phyloP scores from a whole-genome alignment of 2,888 invertebrate species.

The Folsomia candida region DNA sequence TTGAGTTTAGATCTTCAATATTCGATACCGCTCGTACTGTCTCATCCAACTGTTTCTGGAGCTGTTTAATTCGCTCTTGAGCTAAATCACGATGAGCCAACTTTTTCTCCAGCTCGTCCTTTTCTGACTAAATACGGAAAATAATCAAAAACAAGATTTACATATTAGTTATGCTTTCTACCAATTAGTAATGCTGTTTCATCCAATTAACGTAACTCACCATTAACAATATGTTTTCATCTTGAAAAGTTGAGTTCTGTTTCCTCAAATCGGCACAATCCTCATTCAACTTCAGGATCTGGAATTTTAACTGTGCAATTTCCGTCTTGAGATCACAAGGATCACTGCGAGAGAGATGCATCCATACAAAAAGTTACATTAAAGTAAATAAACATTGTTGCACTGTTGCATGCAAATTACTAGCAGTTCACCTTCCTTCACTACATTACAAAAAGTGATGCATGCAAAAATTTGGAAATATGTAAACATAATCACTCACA shows the following conservation, averaged over 20 bases:
- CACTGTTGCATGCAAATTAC: too few species aligned
- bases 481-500: constrained; percentile 8
- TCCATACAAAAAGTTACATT: too few species aligned
- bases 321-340: constrained; percentile 22
- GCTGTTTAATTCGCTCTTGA: constrained; percentile 25
- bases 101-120: constrained; percentile 35
- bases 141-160: neutral
- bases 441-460: too few species aligned
- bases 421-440: too few species aligned
- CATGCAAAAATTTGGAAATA: neutral
- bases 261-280: constrained; percentile 27
- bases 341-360: neutral
- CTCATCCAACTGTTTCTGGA: constrained; percentile 28
- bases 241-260: constrained; percentile 29
- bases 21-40: constrained; percentile 11
- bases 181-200: too few species aligned
- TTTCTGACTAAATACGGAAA: constrained; percentile 21
- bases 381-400: too few species aligned
- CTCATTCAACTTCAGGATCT: constrained; percentile 31
- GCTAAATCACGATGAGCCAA: constrained; percentile 14
- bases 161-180: neutral
- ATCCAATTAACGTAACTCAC: too few species aligned
- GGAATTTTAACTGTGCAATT: constrained; percentile 40
- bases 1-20: constrained; percentile 25
- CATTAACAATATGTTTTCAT: constrained; percentile 32